Base-by-base conservation (phyloP, 2,888 invertebrate genomes). In the Hermaeophaga mercurialis region DNA sequence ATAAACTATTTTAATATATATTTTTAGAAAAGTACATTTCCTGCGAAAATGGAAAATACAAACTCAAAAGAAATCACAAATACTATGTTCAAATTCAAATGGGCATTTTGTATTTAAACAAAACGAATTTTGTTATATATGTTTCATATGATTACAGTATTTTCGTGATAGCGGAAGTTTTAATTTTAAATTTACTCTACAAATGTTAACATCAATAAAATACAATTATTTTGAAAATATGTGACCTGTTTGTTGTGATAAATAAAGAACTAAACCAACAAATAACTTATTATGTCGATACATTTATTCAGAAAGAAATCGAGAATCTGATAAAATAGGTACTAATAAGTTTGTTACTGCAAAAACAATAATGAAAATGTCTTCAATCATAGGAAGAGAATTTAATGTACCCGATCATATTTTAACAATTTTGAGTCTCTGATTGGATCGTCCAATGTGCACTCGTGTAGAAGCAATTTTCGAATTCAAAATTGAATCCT, bases 401-500 rank as follows among this genome's bases (percentile, higher is more conserved):
- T 33, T 17, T n/a, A 44, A 44, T 15, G 11, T 44, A 11, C 44
- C 44, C 26, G 14, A 26, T 12, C 14, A 24, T 34, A 34, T 12
- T 12, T 47, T 34, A 12, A 47, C 34, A 22, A 19, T 47, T 22
- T 47, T 18, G 5, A 31, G 11, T 31, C 31, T 47, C 22, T 47
- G 47, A 11, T 47, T 47, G 2, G 47, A 34, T 2, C 47, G 1
- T 47, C 34, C 47, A 19, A 31, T 46, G n/a, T 46, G 31, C 2
- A 28, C 31, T n/a, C 45, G 31, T 6, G 45, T 33, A 17, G 31
- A 31, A 15, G 34, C 19, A 41, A 41, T 41, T 14, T 19, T 41
- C 1, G 19, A n/a, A 47, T 58, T 58, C 24, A 47, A 34, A 41
- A 41, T 41, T 14, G 55, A 24, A 22, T 55, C 34, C 39, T 50